Conservation (phyloP, 1,140 invertebrate species). For the Medauroidea extradentata region DNA sequence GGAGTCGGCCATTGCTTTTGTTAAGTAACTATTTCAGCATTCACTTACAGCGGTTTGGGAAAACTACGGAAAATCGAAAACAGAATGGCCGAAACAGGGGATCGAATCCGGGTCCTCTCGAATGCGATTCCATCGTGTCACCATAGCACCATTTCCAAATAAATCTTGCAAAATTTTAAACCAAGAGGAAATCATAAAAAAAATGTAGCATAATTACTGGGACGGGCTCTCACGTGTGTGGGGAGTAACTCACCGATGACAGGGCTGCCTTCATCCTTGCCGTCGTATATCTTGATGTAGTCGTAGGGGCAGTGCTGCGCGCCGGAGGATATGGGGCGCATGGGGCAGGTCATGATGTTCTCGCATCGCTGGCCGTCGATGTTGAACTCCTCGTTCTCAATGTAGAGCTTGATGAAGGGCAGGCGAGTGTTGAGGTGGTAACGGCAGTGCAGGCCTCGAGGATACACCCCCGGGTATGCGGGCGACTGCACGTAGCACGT, state of each 20-base stretch:
- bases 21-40: too few species aligned
- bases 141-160: too few species aligned
- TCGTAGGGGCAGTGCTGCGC: constrained; percentile 78
- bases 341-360: constrained; percentile 91
- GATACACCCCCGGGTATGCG: constrained; percentile 87
- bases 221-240: too few species aligned
- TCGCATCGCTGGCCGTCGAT: constrained; percentile 90
- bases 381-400: constrained; percentile 90
- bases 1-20: too few species aligned
- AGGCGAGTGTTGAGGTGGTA: constrained; percentile 81
- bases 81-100: too few species aligned
- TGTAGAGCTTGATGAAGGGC: constrained; percentile 87
- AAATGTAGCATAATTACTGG: too few species aligned
- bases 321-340: constrained; percentile 80
- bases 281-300: constrained; percentile 86
- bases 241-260: constrained; percentile 72
- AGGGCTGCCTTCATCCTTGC: constrained; percentile 76
- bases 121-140: too few species aligned
- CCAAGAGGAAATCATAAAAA: too few species aligned
- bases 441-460: constrained; percentile 81
- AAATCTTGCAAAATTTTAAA: too few species aligned
- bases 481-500: constrained; percentile 91
- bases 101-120: too few species aligned
- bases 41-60: too few species aligned
- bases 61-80: too few species aligned